Percentiles rank a stretch among this genome's conserved stretches.
phyloP scores from a whole-genome alignment of 2,113 vertebrate genomes.

The Garra rufa region DNA sequence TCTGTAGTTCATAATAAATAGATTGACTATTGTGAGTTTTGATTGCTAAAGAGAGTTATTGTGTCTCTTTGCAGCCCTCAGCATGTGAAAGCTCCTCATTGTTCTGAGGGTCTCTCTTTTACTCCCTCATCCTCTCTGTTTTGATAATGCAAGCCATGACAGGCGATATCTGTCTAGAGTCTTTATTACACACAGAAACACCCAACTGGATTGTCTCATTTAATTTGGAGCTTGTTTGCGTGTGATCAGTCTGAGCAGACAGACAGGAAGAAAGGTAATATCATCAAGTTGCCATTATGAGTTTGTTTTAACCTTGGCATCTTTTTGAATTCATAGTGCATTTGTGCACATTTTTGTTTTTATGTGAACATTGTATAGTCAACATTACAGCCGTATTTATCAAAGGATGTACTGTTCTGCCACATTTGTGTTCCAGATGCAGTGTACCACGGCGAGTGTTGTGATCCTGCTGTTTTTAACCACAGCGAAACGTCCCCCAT shows the following conservation, averaged over 20 bases:
- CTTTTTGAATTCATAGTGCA: neutral
- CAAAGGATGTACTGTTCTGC: neutral
- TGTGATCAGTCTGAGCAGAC: neutral
- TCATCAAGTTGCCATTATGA: neutral
- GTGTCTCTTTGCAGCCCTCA: constrained; percentile 58
- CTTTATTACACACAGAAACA: constrained; percentile 11
- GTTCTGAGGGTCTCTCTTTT: constrained; percentile 57
- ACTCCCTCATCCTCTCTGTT: neutral
- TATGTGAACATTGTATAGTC: neutral
- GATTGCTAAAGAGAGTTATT: constrained; percentile 71
- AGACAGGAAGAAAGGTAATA: constrained; percentile 10
- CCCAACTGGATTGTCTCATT: constrained; percentile 11
- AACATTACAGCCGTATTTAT: constrained; percentile 23
- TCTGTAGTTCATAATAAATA: constrained; percentile 23
- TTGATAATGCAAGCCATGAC: constrained; percentile 6
- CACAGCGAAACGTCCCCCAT: neutral
- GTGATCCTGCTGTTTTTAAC: no score
- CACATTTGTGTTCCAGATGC: neutral
- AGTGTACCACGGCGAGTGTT: neutral
- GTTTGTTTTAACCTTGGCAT: neutral
- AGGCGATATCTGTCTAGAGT: neutral
- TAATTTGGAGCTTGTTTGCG: neutral
- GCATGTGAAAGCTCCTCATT: constrained; percentile 70
- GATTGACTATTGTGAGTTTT: constrained; percentile 66
- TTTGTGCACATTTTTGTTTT: neutral